Evolutionary conservation across 2,888 invertebrate species (phyloP).

Genomic region (Beris chalybata): DNA sequence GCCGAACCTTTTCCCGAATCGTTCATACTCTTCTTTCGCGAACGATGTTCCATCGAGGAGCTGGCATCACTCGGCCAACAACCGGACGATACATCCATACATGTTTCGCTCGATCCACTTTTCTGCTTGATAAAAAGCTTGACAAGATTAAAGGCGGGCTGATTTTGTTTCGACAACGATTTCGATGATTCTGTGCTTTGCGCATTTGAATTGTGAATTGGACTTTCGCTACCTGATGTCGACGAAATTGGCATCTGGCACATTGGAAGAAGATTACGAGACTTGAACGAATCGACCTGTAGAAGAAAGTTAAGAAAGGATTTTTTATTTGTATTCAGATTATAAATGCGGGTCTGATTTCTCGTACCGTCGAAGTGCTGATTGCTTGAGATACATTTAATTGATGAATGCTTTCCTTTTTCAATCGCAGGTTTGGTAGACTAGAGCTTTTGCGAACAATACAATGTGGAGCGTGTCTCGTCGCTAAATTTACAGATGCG

Average conservation of each 20-base stretch:
- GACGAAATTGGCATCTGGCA: conserved; percentile 55
- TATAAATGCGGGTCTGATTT: background rate
- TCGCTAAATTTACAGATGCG: conserved; percentile 59
- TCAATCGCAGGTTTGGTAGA: conserved; percentile 70
- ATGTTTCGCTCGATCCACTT: conserved; percentile 77
- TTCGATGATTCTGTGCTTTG: conserved; percentile 36
- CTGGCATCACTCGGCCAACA: conserved; percentile 68
- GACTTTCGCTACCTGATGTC: conserved; percentile 42
- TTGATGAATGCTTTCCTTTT: conserved; percentile 42
- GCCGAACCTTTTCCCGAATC: conserved; percentile 57
- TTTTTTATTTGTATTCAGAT: background rate
- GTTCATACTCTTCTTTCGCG: conserved; percentile 56
- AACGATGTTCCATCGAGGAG: conserved; percentile 52
- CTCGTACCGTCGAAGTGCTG: conserved; percentile 72
- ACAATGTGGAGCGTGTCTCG: conserved; percentile 60
- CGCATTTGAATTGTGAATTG: conserved; percentile 42
- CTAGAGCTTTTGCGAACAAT: conserved; percentile 74
- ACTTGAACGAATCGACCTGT: conserved; percentile 48
- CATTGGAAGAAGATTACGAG: conserved; percentile 55
- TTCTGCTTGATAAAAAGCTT: conserved; percentile 89
- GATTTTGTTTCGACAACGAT: conserved; percentile 51
- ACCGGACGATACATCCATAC: conserved; percentile 78
- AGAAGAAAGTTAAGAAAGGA: background rate
- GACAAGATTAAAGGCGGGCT: conserved; percentile 78
- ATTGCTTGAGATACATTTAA: conserved; percentile 61